A percentile compares a stretch with the other conserved stretches of the same genome.
Conservation (phyloP, 1,140 invertebrate genomes). For the Drosophila sproati region DNA sequence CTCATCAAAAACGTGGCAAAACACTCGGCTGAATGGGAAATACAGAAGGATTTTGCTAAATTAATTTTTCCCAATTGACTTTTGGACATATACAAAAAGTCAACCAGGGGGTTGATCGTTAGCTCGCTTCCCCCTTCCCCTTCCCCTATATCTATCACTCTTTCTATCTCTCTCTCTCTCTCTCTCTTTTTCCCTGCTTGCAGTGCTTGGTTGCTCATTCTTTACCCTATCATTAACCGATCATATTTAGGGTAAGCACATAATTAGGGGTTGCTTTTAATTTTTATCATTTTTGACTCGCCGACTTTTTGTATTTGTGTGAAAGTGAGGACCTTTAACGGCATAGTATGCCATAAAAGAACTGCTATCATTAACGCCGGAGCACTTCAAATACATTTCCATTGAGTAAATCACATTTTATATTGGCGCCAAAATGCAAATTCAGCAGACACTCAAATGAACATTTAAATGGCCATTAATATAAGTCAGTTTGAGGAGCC, state of each 20-base stretch:
- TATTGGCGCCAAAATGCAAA: slow-evolving; percentile 52
- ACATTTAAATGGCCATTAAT: slow-evolving; percentile 77
- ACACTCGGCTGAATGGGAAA: slow-evolving; percentile 65
- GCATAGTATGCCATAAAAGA: slow-evolving; percentile 4
- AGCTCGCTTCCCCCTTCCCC: not conserved
- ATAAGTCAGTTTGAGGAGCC: slow-evolving; percentile 32
- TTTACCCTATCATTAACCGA: slow-evolving; percentile 76
- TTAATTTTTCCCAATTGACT: slow-evolving; percentile 84
- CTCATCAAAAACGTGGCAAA: slow-evolving; percentile 80
- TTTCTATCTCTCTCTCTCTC: not conserved
- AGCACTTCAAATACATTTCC: slow-evolving; percentile 48
- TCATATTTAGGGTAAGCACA: slow-evolving; percentile 80
- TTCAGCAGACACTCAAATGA: slow-evolving; percentile 22
- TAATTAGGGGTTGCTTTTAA: slow-evolving; percentile 76
- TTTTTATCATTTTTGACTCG: slow-evolving; percentile 49
- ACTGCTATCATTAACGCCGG: slow-evolving; percentile 51
- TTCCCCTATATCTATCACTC: slow-evolving; percentile 8
- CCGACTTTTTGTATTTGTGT: slow-evolving; percentile 62
- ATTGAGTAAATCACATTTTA: slow-evolving; percentile 37
- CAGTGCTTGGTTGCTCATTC: slow-evolving; percentile 9
- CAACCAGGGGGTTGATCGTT: slow-evolving; percentile 61
- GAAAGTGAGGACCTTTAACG: slow-evolving; percentile 41
- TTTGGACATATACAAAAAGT: slow-evolving; percentile 55
- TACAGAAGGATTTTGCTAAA: slow-evolving; percentile 76
- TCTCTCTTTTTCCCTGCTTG: not conserved